Percentiles rank a stretch among this genome's conserved stretches.
phyloP scores from a whole-genome alignment of 2,113 vertebrate species.

The Chloropsis cyanopogon region DNA sequence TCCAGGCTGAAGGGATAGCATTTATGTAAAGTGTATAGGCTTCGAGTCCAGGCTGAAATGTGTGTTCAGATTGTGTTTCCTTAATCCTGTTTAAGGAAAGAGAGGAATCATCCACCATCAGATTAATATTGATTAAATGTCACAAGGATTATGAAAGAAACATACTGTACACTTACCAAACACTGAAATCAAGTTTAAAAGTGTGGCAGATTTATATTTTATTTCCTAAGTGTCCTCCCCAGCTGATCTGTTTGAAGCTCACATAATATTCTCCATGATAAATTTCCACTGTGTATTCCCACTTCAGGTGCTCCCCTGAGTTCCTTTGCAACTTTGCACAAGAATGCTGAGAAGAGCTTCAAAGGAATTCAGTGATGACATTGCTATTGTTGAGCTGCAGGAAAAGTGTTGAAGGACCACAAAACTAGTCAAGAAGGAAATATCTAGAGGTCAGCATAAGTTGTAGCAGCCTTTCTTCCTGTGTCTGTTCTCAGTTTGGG shows the following conservation, averaged over 20 bases:
- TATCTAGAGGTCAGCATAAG: conserved; percentile 6
- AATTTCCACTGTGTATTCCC: conserved; percentile 58
- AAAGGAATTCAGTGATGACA: conserved; percentile 7
- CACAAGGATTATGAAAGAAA: conserved; percentile 65
- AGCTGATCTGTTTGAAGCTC: conserved; percentile 49
- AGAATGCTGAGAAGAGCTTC: not conserved
- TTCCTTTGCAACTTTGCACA: conserved; percentile 32
- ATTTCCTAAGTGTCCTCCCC: conserved; percentile 24
- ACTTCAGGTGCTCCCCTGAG: not conserved
- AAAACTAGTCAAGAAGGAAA: not conserved
- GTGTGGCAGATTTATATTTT: conserved; percentile 57
- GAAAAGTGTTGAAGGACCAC: not conserved
- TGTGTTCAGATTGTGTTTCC: conserved; percentile 49
- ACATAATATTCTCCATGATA: conserved; percentile 38
- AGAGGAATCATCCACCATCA: conserved; percentile 58
- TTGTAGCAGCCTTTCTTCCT: not conserved
- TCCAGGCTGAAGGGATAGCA: conserved; percentile 44
- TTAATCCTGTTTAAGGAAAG: conserved; percentile 70
- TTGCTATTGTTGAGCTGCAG: conserved; percentile 2
- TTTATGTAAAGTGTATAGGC: conserved; percentile 63
- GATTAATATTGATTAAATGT: conserved; percentile 75
- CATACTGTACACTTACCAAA: conserved; percentile 56
- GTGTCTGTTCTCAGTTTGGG: not conserved
- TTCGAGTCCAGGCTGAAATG: conserved; percentile 51
- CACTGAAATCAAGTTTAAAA: conserved; percentile 54